Conservation (phyloP, 2,113 vertebrate species). For the Lamprologus ornatipinnis region DNA sequence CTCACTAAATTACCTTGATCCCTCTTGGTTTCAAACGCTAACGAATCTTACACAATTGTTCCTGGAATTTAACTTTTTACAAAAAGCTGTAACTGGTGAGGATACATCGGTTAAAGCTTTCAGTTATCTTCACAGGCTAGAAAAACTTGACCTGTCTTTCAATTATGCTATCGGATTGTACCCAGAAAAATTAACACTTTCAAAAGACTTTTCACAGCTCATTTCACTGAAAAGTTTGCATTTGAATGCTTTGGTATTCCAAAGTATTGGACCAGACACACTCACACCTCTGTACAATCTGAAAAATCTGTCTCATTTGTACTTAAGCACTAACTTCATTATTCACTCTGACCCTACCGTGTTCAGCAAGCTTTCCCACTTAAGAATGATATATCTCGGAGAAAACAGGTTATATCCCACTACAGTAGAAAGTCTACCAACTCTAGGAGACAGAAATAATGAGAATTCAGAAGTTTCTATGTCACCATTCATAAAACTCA, state of each 20-base stretch:
- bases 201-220: constrained; percentile 63
- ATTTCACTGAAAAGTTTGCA: constrained; percentile 56
- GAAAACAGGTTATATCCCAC: constrained; percentile 75
- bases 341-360: constrained; percentile 48
- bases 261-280: constrained; percentile 50
- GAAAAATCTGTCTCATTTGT: constrained; percentile 60
- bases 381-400: constrained; percentile 72
- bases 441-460: accelerated
- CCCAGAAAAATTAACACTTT: constrained; percentile 42
- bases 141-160: constrained; percentile 72
- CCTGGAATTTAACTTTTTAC: constrained; percentile 68
- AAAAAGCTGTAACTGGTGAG: constrained; percentile 15
- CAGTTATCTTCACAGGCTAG: constrained; percentile 36
- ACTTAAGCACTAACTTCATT: constrained; percentile 78
- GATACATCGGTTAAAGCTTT: constrained; percentile 42
- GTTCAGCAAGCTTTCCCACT: constrained; percentile 51
- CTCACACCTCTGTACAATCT: constrained; percentile 63
- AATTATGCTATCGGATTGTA: constrained; percentile 62
- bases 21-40: constrained; percentile 63
- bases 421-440: background rate
- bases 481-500: background rate
- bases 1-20: constrained; percentile 39
- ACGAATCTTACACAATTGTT: constrained; percentile 42
- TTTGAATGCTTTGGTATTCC: constrained; percentile 72
- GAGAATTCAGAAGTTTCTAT: background rate